phyloP scores from a whole-genome alignment of 2,113 vertebrate species.

The Sarotherodon lohbergeri region DNA sequence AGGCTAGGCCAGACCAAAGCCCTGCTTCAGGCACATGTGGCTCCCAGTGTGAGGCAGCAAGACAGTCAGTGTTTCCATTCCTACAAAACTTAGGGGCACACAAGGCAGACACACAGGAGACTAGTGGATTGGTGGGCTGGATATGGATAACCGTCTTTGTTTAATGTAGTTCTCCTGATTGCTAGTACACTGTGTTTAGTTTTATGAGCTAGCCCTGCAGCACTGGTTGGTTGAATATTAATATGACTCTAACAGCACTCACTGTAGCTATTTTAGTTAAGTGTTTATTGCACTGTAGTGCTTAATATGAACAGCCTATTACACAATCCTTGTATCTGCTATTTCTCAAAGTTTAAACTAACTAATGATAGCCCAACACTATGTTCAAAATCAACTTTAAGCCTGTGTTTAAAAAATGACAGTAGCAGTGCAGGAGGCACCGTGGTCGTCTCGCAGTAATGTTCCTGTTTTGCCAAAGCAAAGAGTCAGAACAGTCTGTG shows the following conservation, averaged over 20 bases:
- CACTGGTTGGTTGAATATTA: neutral
- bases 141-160: slow-evolving; percentile 17
- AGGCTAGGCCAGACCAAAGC: neutral
- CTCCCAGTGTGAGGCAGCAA: neutral
- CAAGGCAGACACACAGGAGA: slow-evolving; percentile 26
- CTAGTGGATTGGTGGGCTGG: slow-evolving; percentile 16
- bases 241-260: neutral
- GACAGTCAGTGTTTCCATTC: slow-evolving; percentile 48
- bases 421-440: neutral
- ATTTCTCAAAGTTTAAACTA: neutral
- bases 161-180: neutral
- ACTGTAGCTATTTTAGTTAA: neutral
- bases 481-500: neutral
- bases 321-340: neutral
- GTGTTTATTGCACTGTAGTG: neutral
- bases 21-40: neutral
- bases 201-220: neutral
- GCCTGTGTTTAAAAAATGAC: neutral
- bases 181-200: neutral
- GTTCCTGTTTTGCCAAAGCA: neutral
- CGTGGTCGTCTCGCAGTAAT: accelerated
- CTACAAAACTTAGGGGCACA: slow-evolving; percentile 10
- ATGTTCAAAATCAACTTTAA: neutral
- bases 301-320: neutral
- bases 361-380: neutral